Percentiles rank a stretch among this genome's conserved stretches.
phyloP scores from a whole-genome alignment of 2,797 vertebrate species.

The Poeciliopsis gracilis region DNA sequence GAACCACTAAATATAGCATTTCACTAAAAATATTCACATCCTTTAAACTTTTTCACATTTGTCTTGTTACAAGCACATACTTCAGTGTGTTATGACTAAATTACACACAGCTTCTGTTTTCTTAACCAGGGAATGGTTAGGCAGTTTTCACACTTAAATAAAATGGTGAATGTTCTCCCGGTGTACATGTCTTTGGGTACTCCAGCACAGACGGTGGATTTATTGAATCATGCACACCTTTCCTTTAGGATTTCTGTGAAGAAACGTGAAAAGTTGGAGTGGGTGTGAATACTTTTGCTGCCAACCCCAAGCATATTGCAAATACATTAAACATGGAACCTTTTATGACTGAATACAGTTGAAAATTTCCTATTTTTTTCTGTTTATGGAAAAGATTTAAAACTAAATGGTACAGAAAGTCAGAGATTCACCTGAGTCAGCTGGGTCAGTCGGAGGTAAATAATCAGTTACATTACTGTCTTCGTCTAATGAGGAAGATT shows the following conservation, averaged over 20 bases:
- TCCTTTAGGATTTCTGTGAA: background rate
- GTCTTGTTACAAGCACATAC: background rate
- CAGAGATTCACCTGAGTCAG: background rate
- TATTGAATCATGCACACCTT: background rate
- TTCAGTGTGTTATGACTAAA: background rate
- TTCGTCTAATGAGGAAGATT: conserved; percentile 71
- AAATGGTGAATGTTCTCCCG: no score
- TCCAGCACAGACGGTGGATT: background rate
- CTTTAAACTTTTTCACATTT: background rate
- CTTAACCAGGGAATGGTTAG: no score
- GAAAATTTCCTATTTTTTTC: background rate
- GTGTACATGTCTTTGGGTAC: no score
- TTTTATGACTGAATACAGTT: background rate
- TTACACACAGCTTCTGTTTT: background rate
- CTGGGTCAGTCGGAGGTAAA: conserved; percentile 8
- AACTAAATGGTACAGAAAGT: background rate
- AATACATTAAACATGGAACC: background rate
- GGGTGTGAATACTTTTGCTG: background rate
- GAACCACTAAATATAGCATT: background rate
- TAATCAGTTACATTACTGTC: conserved; percentile 57
- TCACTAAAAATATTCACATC: background rate
- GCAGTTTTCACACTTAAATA: background rate
- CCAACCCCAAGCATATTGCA: background rate
- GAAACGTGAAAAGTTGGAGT: background rate
- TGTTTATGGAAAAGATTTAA: background rate